These are phyloP conservation scores for Eupsilia transversa DNA, from an alignment of 2,888 invertebrate species.

Conservation along the genomic window DNA sequence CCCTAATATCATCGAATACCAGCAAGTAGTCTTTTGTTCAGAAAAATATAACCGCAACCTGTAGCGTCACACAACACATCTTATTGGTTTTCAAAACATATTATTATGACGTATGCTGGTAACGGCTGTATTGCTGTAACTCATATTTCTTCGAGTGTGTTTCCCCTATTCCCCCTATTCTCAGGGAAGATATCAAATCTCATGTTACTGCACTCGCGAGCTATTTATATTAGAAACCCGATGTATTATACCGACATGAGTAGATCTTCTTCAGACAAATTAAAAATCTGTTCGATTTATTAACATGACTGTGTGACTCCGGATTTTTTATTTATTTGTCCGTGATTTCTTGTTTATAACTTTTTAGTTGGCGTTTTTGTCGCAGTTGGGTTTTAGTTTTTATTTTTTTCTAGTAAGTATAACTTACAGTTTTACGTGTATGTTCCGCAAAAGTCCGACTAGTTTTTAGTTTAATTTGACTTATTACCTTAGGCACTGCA, in stretches of 20 bases:
- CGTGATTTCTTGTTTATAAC: too few species aligned
- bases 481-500: too few species aligned
- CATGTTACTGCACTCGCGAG: constrained; percentile 21
- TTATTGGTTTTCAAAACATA: constrained; percentile 7
- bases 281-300: too few species aligned
- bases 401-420: neutral
- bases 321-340: too few species aligned
- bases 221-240: constrained; percentile 17
- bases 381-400: too few species aligned
- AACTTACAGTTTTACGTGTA: neutral
- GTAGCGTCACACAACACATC: constrained; percentile 4
- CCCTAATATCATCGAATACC: neutral
- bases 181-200: constrained; percentile 35
- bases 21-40: neutral
- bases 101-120: neutral
- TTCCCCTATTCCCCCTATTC: constrained; percentile 17
- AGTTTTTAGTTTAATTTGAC: too few species aligned
- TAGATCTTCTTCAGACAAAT: too few species aligned
- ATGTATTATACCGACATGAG: constrained; percentile 15
- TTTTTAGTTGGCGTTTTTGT: too few species aligned
- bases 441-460: neutral
- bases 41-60: neutral
- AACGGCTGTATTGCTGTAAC: constrained; percentile 9
- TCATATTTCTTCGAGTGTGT: constrained; percentile 25
- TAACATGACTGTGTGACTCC: too few species aligned